Base-by-base conservation (phyloP, 1,140 invertebrate genomes). In the Stegodyphus mimosarum region DNA sequence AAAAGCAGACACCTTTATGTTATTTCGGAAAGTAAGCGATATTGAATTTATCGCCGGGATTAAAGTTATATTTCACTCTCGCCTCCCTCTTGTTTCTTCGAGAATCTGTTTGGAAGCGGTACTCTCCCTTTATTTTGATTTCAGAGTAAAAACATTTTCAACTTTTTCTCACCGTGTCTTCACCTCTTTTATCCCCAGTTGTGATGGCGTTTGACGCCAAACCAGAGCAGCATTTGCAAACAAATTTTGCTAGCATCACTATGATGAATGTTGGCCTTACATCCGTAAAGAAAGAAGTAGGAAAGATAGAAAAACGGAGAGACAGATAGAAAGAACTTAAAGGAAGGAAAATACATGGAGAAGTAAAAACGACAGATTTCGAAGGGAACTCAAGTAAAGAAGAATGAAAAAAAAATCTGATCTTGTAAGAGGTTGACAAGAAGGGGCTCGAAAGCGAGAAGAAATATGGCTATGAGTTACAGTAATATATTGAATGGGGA, bases 401-500 rank as follows among this genome's bases (percentile, higher is more conserved):
- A n/a, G 48, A 60, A 74, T 48, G 50, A 33, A 55, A 73, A 33
- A 33, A 63, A 73, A 73, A 53, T 83, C 80, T 70, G 67, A 69
- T 33, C 78, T 72, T 83, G 71, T 74, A 83, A 83, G 80, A 71
- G 80, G 80, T 83, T 83, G 80, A 83, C 80, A 83, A 72, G 71
- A 67, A 33, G 63, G 70, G 80, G 33, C 52, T 71, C 55, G 52
- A 73, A 67, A 74, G 80, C 71, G 83, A 67, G 83, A 84, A 84
- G 83, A 84, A 84, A 84, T 84, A 84, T 84, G 83, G 83, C 64
- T 84, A 67, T 67, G 81, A 83, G 81, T 75, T 83, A 75, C 72
- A 83, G 83, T 84, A 84, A 84, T 84, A 77, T 84, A 84, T 84
- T 84, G 83, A 84, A 84, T 76, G 51, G 83, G 83, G 74, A 50